phyloP scores from a whole-genome alignment of 2,888 invertebrate genomes.

The Eupeodes latifasciatus region DNA sequence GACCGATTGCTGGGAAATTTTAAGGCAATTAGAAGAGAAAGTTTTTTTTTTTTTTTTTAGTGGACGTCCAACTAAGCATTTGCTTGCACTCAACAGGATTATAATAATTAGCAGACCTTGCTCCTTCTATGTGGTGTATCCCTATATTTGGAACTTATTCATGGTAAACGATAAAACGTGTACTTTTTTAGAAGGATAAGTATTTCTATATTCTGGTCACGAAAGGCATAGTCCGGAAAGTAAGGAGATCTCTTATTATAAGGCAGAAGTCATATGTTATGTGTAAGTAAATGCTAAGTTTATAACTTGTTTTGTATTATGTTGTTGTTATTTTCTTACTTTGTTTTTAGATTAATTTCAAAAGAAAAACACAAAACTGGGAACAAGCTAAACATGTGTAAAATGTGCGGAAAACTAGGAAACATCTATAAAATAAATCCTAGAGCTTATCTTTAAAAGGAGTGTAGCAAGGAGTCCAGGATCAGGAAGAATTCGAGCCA shows the following conservation, averaged over 20 bases:
- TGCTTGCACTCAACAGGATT: slow-evolving; percentile 8
- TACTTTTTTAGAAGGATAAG: neutral
- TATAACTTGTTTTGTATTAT: too few species aligned
- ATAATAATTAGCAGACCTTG: slow-evolving; percentile 1
- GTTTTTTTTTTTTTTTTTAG: slow-evolving; percentile 14
- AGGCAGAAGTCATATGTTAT: neutral
- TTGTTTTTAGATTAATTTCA: too few species aligned
- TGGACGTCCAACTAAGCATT: slow-evolving; percentile 21
- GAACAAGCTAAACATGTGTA: too few species aligned
- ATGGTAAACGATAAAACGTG: slow-evolving; percentile 41
- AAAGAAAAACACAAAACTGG: too few species aligned
- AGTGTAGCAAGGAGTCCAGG: too few species aligned
- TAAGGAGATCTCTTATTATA: neutral
- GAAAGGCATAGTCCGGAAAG: neutral
- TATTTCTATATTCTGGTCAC: slow-evolving; percentile 45
- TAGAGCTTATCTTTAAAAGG: too few species aligned
- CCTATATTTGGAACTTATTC: slow-evolving; percentile 9
- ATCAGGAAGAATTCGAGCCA: too few species aligned
- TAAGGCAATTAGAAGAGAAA: slow-evolving; percentile 37
- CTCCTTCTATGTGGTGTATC: neutral
- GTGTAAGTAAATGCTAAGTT: too few species aligned
- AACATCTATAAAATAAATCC: too few species aligned
- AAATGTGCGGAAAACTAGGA: too few species aligned
- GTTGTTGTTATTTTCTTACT: too few species aligned
- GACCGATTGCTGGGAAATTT: slow-evolving; percentile 43